These are phyloP conservation scores for Nycteola revayana DNA, from an alignment of 2,888 invertebrate species.

Conservation along the genomic window DNA sequence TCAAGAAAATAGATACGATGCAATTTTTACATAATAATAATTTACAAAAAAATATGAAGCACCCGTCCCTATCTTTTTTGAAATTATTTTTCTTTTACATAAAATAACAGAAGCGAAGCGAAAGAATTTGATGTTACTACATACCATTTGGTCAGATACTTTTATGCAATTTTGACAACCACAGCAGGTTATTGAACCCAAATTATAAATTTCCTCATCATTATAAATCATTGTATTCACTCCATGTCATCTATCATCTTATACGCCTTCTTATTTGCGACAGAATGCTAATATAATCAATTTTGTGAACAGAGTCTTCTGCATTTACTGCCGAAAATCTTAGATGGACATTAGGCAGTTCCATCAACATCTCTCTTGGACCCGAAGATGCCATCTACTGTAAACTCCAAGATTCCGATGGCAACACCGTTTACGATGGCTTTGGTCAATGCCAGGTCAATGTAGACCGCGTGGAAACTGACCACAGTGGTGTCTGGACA, in stretches of 20 bases:
- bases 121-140: no score
- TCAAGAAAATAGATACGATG: no score
- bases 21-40: no score
- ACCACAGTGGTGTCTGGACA: slow-evolving; percentile 56
- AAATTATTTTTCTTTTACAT: no score
- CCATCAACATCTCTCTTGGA: slow-evolving; percentile 44
- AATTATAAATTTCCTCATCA: no score
- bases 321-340: slow-evolving; percentile 6
- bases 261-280: background rate
- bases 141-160: no score
- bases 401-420: slow-evolving; percentile 39
- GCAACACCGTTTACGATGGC: slow-evolving; percentile 42
- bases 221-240: no score
- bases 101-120: no score
- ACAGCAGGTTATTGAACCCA: no score
- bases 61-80: no score
- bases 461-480: slow-evolving; percentile 40
- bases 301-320: slow-evolving; percentile 7
- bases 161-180: no score
- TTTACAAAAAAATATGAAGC: no score
- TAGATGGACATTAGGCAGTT: slow-evolving; percentile 30
- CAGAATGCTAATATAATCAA: background rate
- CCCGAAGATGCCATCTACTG: slow-evolving; percentile 59
- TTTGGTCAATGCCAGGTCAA: slow-evolving; percentile 57
- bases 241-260: background rate